Evolutionary conservation across 2,797 vertebrate genomes (phyloP).

Genomic region (Mus spretus): DNA sequence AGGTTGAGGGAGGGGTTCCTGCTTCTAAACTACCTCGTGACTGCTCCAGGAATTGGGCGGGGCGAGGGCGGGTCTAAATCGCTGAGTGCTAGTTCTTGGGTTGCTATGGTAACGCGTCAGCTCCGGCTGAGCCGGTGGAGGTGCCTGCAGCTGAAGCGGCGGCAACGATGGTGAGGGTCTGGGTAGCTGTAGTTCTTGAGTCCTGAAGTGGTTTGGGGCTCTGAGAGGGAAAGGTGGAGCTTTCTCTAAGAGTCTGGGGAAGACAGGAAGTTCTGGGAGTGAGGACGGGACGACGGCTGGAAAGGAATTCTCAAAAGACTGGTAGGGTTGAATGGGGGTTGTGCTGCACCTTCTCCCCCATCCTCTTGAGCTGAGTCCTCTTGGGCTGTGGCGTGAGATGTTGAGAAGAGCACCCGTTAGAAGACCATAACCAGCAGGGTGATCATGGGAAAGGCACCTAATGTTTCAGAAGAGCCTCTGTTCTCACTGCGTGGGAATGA

Average conservation of each 20-base stretch:
- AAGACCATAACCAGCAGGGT: background rate
- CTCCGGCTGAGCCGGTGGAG: background rate
- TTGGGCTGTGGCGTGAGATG: background rate
- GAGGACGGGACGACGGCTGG: background rate
- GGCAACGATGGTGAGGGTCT: conserved; percentile 81
- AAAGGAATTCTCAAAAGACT: background rate
- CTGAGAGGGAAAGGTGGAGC: background rate
- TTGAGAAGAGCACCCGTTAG: background rate
- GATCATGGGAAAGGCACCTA: background rate
- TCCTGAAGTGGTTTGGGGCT: background rate
- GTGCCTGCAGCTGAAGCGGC: background rate
- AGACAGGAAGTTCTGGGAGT: background rate
- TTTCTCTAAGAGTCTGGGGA: background rate
- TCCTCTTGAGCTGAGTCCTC: background rate
- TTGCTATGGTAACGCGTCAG: conserved; percentile 77
- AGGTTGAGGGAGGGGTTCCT: background rate
- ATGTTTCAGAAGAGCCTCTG: background rate
- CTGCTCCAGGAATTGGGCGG: rapidly evolving
- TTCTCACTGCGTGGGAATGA: background rate
- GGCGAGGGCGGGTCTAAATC: conserved; percentile 27
- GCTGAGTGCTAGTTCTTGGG: background rate
- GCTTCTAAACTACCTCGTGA: background rate
- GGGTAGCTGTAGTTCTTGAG: background rate
- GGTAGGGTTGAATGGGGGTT: background rate
- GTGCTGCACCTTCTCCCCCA: too few relatives aligned